phyloP scores from a whole-genome alignment of 2,888 invertebrate genomes.

The Cataglyphis rosenhaueri region DNA sequence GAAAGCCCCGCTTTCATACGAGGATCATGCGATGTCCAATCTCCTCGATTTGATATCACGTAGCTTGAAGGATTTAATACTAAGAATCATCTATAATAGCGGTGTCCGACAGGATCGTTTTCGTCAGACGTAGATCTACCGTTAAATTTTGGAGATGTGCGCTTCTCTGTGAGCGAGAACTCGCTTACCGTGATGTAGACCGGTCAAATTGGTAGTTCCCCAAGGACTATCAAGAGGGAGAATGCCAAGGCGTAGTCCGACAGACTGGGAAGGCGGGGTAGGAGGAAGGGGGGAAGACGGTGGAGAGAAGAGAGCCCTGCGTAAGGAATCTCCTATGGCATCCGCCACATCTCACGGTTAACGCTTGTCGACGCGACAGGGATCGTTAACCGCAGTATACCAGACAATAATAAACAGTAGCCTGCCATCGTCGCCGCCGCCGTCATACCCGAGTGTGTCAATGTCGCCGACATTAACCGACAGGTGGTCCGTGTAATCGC shows the following conservation, averaged over 20 bases:
- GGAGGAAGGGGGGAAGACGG: not conserved
- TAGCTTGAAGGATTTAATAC: slow-evolving; percentile 3
- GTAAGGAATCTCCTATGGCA: slow-evolving; percentile 55
- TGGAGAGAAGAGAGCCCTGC: not conserved
- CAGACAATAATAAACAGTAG: slow-evolving; percentile 61
- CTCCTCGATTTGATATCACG: slow-evolving; percentile 15
- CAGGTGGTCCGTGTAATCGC: slow-evolving; percentile 41
- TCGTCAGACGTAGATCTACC: not conserved
- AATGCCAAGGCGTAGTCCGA: slow-evolving; percentile 15
- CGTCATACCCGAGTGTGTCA: slow-evolving; percentile 28
- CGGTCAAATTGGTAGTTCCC: slow-evolving; percentile 40
- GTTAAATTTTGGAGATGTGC: slow-evolving; percentile 29
- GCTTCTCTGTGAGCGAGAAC: slow-evolving; percentile 21
- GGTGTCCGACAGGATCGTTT: slow-evolving; percentile 16
- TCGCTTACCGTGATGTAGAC: slow-evolving; percentile 36
- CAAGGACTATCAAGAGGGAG: slow-evolving; percentile 8
- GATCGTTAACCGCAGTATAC: slow-evolving; percentile 60
- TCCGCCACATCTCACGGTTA: slow-evolving; percentile 52
- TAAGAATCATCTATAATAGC: slow-evolving; percentile 20
- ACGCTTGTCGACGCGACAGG: slow-evolving; percentile 54
- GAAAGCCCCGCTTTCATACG: not conserved
- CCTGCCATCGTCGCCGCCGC: not conserved
- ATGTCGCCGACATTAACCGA: slow-evolving; percentile 37
- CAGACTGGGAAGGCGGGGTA: not conserved
- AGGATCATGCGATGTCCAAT: not conserved